Percentiles rank a stretch among this genome's conserved stretches.
Evolutionary conservation across 2,888 invertebrate genomes (phyloP).

Genomic region (Drosophila rellima): DNA sequence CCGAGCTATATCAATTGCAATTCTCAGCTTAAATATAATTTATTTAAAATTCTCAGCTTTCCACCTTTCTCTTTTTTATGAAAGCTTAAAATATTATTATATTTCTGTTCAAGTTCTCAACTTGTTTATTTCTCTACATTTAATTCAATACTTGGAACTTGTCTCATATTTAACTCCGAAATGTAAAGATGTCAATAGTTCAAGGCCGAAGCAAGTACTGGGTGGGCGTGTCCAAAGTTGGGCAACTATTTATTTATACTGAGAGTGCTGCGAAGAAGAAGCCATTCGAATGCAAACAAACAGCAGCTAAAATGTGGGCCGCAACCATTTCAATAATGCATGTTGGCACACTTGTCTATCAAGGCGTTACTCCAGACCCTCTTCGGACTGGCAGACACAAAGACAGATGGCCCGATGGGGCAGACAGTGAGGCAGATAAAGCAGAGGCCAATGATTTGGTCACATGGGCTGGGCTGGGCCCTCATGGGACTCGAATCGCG

Average conservation of each 20-base stretch:
- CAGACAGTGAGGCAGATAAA: constrained; percentile 41
- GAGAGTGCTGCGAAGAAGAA: constrained; percentile 21
- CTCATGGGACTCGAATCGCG: constrained; percentile 47
- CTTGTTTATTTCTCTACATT: background rate
- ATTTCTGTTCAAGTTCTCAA: background rate
- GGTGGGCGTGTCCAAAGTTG: constrained; percentile 28
- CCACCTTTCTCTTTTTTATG: background rate
- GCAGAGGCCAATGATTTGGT: constrained; percentile 44
- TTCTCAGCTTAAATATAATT: background rate
- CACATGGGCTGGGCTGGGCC: constrained; percentile 33
- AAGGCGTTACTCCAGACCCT: constrained; percentile 25
- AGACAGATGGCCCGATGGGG: background rate
- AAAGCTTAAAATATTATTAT: background rate
- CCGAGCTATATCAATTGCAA: background rate
- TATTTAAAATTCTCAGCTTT: background rate
- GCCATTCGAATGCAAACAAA: constrained; percentile 36
- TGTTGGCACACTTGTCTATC: constrained; percentile 44
- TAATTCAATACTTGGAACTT: background rate
- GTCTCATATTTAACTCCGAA: background rate
- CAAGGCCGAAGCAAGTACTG: constrained; percentile 36
- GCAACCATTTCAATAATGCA: constrained; percentile 66
- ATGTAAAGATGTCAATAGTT: constrained; percentile 46
- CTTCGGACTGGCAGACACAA: constrained; percentile 12
- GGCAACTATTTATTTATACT: constrained; percentile 23
- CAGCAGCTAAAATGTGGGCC: constrained; percentile 56